Percentiles rank a stretch among this genome's conserved stretches.
Evolutionary conservation across 1,140 invertebrate genomes (phyloP).

Genomic region (Eueides isabella): DNA sequence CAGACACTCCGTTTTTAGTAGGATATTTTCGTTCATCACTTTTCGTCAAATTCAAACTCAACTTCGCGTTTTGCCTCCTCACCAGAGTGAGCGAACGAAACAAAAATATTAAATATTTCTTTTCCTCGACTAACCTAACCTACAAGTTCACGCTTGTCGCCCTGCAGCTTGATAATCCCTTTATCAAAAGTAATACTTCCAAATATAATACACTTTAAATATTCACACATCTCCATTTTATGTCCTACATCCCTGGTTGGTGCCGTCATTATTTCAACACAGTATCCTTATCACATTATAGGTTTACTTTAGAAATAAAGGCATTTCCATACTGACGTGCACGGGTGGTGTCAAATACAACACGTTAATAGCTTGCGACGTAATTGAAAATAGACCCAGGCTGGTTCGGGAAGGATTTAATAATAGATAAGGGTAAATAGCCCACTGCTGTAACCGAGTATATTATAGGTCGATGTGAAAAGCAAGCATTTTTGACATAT

Average conservation of each 20-base stretch:
- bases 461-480: constrained; percentile 30
- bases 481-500: background rate
- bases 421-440: constrained; percentile 62
- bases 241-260: background rate
- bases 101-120: too few species aligned
- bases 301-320: constrained; percentile 10
- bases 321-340: constrained; percentile 32
- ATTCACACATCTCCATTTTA: background rate
- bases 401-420: constrained; percentile 51
- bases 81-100: too few species aligned
- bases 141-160: too few species aligned
- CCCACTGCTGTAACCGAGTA: constrained; percentile 37
- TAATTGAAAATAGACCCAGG: constrained; percentile 57
- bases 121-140: too few species aligned
- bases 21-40: too few species aligned
- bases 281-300: background rate
- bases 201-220: too few species aligned
- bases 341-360: constrained; percentile 39
- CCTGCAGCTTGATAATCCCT: too few species aligned
- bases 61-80: too few species aligned
- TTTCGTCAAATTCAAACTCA: too few species aligned
- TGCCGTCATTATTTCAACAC: background rate
- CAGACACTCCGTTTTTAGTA: too few species aligned
- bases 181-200: too few species aligned
- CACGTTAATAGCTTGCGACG: constrained; percentile 51